Base-by-base conservation (phyloP, 2,888 invertebrate species). In the Eupeodes luniger region DNA sequence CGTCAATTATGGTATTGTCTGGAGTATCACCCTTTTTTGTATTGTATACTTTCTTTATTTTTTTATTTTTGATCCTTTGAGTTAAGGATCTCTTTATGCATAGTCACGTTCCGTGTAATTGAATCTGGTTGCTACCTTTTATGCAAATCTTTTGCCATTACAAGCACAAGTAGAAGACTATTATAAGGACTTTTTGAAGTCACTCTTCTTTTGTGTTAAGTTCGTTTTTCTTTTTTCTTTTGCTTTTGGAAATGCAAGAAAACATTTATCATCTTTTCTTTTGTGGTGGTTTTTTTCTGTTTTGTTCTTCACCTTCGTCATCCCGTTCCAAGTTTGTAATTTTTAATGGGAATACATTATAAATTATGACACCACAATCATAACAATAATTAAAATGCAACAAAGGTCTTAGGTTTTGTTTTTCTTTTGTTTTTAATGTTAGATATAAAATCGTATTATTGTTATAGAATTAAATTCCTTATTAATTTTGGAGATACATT, bases 91-190 rank as follows among this genome's bases (percentile, higher is more conserved):
- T 70, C 40, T 57, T 57, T 44, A 44, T 70, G 44, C 40, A 57
- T 27, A 57, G 70, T 57, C 57, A 44, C 40, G 57, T 55, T 70
- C 14, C 57, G 1, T 70, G 70, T 70, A 70, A 70, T 70, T 70
- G 70, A 70, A 70, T 70, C 53, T 70, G 55, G 55, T 70, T 70
- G 69, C 36, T 70, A 70, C 70, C 70, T 70, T 55, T 70, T 57
- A 70, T 70, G 70, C 27, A 53, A 70, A 70, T 57, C 40, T 57
- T 19, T 57, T 70, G 36, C 40, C 34, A 57, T 44, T 40, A 44
- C 40, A 53, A 69, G 12, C 7, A 69, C 53, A 53, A 53, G 51
- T 53, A 34, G 44, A n/a, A 57, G 57, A 19, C 19, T 40, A 40
- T 40, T 55, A 5, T 57, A 19, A 72, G 70, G 44, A 44, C 44